Base-by-base conservation (phyloP, 1,140 invertebrate genomes). In the Danaus melanippus region DNA sequence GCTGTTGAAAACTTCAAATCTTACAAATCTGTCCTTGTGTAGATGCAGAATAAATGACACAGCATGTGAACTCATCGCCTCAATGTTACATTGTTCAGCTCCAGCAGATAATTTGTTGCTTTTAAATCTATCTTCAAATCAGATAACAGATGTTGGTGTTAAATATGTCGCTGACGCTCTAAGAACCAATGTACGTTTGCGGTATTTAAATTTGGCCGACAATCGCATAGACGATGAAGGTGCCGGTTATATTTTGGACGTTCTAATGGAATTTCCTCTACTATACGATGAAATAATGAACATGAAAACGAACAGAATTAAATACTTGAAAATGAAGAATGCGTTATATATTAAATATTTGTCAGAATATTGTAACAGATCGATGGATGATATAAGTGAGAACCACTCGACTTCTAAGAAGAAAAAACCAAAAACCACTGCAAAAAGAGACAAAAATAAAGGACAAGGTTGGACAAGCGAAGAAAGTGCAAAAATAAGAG, bases 121-220 rank as follows among this genome's bases (percentile, higher is more conserved):
- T 64, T 62, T 75, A 63, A 75, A 78, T 71, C 63, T 81, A 64
- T 71, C 75, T 12, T 69, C 62, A 15, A 78, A 80, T 62, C 56
- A 56, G 51, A 76, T 79, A 60, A 74, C 66, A 10, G 69, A 80
- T 62, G 51, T 45, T n/a, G 75, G 69, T 46, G 72, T 65, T 8
- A 74, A 67, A 63, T 62, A 56, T 44, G 52, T 79, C 7, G 59
- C 54, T 21, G 51, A 65, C 46, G 69, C 67, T 51, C 49, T 79
- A n/a, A 71, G 69, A 68, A 71, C 50, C 55, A 80, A 83, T 63
- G 68, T 76, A 59, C 53, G 47, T 61, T 73, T 81, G 60, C 63
- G 71, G 55, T 79, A 74, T 72, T 74, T 81, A 58, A 77, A 74
- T 71, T 53, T 79, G 44, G 62, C 75, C 8, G 70, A 71, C 55